A percentile compares a stretch with the other conserved stretches of the same genome.
phyloP scores from a whole-genome alignment of 2,888 invertebrate genomes.

The Tridacna gigas region DNA sequence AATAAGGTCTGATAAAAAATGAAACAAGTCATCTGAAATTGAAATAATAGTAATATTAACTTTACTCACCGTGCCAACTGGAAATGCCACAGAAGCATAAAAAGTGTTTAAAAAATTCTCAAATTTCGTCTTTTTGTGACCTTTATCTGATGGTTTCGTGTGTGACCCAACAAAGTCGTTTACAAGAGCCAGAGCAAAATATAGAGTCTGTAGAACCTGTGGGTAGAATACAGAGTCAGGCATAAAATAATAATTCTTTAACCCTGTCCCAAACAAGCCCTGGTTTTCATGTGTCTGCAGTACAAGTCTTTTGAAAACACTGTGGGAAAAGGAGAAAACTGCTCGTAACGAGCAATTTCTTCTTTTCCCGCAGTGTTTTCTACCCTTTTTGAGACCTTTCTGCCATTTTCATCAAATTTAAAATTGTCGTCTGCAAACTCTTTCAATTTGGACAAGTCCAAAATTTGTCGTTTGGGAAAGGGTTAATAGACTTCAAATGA shows the following conservation, averaged over 20 bases:
- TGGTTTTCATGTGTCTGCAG: neutral
- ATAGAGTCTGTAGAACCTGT: slow-evolving; percentile 92
- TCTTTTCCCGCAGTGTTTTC: neutral
- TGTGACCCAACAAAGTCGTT: slow-evolving; percentile 92
- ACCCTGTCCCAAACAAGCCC: neutral
- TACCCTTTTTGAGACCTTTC: neutral
- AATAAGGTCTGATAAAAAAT: too few relatives aligned
- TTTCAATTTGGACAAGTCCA: too few relatives aligned
- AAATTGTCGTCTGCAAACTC: too few relatives aligned
- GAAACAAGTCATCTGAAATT: neutral
- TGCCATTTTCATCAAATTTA: too few relatives aligned
- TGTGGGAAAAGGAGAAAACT: neutral
- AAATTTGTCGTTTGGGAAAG: too few relatives aligned
- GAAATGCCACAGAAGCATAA: slow-evolving; percentile 74
- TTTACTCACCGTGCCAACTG: slow-evolving; percentile 76
- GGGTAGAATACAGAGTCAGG: slow-evolving; percentile 80
- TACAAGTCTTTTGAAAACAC: neutral
- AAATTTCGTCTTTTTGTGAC: slow-evolving; percentile 53
- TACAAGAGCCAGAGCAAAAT: slow-evolving; percentile 90
- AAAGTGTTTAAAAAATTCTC: slow-evolving; percentile 74
- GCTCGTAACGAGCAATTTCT: neutral
- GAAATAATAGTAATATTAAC: neutral
- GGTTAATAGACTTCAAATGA: too few relatives aligned
- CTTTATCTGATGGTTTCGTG: slow-evolving; percentile 80
- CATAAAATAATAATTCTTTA: neutral